Evolutionary conservation across 2,113 vertebrate species (phyloP).

Genomic region (Artemisiospiza belli): DNA sequence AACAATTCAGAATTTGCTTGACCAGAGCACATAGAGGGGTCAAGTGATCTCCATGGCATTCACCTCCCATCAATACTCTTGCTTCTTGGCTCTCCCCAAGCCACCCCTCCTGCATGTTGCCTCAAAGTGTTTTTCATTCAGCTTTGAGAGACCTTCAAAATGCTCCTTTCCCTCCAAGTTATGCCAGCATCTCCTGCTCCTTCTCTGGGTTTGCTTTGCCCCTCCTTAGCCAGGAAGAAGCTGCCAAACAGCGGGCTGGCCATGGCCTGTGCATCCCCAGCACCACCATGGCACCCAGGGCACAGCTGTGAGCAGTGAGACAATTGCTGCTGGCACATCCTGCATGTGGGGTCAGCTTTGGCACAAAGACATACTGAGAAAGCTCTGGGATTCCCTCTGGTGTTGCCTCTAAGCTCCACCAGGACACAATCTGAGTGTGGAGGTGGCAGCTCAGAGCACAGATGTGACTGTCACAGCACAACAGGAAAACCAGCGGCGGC

Average conservation of each 20-base stretch:
- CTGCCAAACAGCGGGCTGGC: background rate
- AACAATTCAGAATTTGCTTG: background rate
- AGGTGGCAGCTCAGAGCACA: background rate
- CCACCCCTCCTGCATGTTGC: background rate
- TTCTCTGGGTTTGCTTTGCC: background rate
- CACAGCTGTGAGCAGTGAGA: background rate
- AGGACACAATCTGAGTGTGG: accelerated
- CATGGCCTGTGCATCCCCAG: background rate
- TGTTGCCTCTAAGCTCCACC: background rate
- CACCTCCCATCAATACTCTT: background rate
- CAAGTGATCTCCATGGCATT: background rate
- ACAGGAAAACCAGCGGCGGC: background rate
- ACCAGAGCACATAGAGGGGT: background rate
- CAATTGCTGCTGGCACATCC: background rate
- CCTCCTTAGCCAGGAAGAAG: background rate
- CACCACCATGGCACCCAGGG: background rate
- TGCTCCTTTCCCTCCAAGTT: background rate
- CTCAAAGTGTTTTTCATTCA: background rate
- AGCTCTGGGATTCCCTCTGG: background rate
- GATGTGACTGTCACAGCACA: accelerated
- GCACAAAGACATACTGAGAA: background rate
- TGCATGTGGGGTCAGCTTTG: background rate
- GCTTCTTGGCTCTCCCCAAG: background rate
- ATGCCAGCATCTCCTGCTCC: background rate
- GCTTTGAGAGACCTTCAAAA: background rate